phyloP scores from a whole-genome alignment of 2,113 vertebrate species.

The Microtus richardsoni region DNA sequence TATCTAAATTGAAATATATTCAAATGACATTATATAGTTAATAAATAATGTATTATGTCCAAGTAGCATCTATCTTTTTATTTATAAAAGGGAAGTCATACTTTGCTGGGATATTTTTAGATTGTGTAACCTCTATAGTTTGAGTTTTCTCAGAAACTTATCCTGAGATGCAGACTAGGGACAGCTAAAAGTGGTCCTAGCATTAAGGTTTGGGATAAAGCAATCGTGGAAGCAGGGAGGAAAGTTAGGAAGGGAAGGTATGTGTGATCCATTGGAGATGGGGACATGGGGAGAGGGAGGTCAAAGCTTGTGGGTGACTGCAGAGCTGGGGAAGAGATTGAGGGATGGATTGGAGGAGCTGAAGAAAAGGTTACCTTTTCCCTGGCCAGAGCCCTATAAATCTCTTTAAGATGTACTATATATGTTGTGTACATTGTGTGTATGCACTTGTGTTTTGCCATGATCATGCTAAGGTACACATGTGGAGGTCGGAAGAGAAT shows the following conservation, averaged over 20 bases:
- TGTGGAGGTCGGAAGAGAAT: neutral
- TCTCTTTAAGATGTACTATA: neutral
- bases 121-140: neutral
- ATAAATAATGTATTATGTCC: neutral
- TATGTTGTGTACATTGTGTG: neutral
- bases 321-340: neutral
- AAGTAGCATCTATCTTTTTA: neutral
- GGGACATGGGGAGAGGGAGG: neutral
- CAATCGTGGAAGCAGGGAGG: neutral
- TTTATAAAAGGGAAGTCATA: neutral
- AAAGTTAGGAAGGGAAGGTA: neutral
- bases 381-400: neutral
- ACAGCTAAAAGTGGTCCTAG: neutral
- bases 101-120: neutral
- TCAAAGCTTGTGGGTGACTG: neutral
- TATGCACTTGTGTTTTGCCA: neutral
- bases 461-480: neutral
- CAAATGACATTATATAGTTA: neutral
- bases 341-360: neutral
- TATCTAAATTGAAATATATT: slow-evolving; percentile 31
- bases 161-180: neutral
- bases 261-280: neutral
- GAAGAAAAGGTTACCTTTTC: neutral
- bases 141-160: neutral
- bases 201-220: neutral